Percentiles rank a stretch among this genome's conserved stretches.
phyloP scores from a whole-genome alignment of 2,888 invertebrate genomes.

The Eledona agricola region DNA sequence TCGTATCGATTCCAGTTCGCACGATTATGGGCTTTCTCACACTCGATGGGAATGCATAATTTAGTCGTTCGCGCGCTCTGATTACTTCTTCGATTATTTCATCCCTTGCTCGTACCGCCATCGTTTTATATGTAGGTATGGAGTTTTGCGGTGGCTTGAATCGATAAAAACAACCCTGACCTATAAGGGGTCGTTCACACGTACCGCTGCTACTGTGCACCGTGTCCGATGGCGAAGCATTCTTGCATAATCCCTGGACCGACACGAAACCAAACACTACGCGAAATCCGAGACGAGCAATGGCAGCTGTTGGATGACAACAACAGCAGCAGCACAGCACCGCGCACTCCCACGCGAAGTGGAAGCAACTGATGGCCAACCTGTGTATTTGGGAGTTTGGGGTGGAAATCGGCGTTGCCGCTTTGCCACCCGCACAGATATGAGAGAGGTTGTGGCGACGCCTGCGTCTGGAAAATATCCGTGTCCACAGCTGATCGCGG shows the following conservation, averaged over 20 bases:
- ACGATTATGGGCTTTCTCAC: no score
- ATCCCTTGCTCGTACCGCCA: no score
- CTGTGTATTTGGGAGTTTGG: constrained; percentile 15
- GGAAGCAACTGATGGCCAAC: constrained; percentile 6
- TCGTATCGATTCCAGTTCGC: no score
- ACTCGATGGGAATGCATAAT: no score
- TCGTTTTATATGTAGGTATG: constrained; percentile 12
- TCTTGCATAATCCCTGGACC: constrained; percentile 30
- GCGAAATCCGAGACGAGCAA: constrained; percentile 3
- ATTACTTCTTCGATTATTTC: no score
- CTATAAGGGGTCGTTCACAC: constrained; percentile 25
- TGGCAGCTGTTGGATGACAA: constrained; percentile 19
- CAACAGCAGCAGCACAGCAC: constrained; percentile 4
- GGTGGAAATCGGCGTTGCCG: constrained; percentile 24
- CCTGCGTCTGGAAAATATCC: neutral
- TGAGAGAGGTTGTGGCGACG: no score
- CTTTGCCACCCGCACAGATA: no score
- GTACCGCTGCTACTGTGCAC: constrained; percentile 29
- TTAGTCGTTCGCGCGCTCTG: no score
- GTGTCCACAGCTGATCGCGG: no score
- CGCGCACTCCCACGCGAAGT: constrained; percentile 16
- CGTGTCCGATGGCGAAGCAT: constrained; percentile 31
- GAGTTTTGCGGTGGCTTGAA: constrained; percentile 15
- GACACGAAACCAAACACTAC: constrained; percentile 13
- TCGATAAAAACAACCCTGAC: constrained; percentile 30